Percentiles rank a stretch among this genome's conserved stretches.
Conservation (phyloP, 2,113 vertebrate species). For the Sinocyclocheilus anophthalmus region DNA sequence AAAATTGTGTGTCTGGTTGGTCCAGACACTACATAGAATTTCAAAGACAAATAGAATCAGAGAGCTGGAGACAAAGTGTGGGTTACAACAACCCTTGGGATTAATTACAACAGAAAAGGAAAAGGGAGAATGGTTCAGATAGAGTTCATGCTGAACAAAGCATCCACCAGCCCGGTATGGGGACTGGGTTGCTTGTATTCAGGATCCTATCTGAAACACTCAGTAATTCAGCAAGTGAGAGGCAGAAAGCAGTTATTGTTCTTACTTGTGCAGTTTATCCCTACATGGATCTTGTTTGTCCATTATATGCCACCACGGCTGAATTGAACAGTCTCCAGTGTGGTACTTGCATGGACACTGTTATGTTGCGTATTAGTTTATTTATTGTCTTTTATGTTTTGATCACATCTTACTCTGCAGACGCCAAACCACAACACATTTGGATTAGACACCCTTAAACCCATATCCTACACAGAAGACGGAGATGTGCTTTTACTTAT, state of each 20-base stretch:
- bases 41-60: too few relatives aligned
- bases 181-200: neutral
- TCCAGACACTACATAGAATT: too few relatives aligned
- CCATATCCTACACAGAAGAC: neutral
- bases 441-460: neutral
- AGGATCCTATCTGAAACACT: neutral
- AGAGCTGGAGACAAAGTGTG: neutral
- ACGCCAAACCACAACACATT: neutral
- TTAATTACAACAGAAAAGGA: neutral
- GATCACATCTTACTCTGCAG: neutral
- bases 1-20: too few relatives aligned
- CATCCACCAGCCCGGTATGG: neutral
- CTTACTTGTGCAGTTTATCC: constrained; percentile 10
- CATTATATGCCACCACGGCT: neutral
- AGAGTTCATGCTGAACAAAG: neutral
- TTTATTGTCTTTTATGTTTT: neutral
- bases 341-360: neutral
- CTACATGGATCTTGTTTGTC: constrained; percentile 2
- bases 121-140: neutral
- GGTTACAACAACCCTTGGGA: neutral
- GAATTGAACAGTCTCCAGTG: neutral
- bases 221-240: constrained; percentile 9
- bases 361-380: neutral
- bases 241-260: neutral
- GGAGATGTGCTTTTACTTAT: constrained; percentile 33